Evolutionary conservation across 2,797 vertebrate species (phyloP), one percentile per base, ranked within the genome.

Genomic region (Channa striata): DNA sequence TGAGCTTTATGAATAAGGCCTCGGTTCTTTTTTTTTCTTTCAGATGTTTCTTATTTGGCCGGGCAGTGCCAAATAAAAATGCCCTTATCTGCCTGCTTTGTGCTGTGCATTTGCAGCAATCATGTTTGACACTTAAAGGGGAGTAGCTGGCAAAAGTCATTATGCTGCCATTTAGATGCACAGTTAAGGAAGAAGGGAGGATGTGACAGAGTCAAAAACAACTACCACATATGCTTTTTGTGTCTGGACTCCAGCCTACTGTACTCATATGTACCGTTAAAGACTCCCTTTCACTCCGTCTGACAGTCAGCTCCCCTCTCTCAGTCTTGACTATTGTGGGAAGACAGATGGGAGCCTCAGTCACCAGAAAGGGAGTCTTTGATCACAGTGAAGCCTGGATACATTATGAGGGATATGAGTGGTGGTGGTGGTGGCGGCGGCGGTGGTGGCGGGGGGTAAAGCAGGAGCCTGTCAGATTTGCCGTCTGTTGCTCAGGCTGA

Each of bases 381-480:
- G 92, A 93, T 93, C 93, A 92, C 78, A 68, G 59, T 81, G 85
- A 90, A 87, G 87, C 80, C 78, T 82, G 84, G 82, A 65, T 77
- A 74, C 64, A 79, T 84, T 80, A 66, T 83, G 75, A 74, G 52
- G 80, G 77, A 72, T 84, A 72, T 74, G 77, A 79, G 60, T 60
- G 57, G 42, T 23, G 56, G 50, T 11, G 47, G 66, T 34, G 51
- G 40, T 46, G 42, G 47, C 37, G 34, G 42, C 34, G 57, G 53
- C 11, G 20, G 49, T 21, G 23, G 46, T 19, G 23, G 9, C 8
- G 57, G 13, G 40, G 37, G 16, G 64, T 8, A 53, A 73, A 71
- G 80, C 70, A 51, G 71, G 46, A 88, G 91, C 77, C 91, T 94
- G 93, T 94, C 93, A 93, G 93, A 91, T 93, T 91, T 90, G 81